These are phyloP conservation scores for Leptopilina boulardi DNA, from an alignment of 1,140 invertebrate genomes.

Conservation along the genomic window DNA sequence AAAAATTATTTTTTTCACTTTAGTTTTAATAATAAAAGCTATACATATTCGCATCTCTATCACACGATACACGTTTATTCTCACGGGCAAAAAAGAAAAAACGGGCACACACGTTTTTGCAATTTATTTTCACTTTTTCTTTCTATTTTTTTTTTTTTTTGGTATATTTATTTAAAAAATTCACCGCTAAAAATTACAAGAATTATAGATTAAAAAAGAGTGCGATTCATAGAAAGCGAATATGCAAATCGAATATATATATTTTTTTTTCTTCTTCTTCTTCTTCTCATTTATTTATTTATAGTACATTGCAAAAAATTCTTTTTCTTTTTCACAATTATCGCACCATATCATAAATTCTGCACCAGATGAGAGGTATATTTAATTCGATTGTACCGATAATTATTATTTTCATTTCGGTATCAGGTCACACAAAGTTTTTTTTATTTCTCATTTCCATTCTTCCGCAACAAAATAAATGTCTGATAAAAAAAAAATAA, in stretches of 20 bases:
- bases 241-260: slow-evolving; percentile 49
- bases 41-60: neutral
- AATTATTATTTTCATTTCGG: neutral
- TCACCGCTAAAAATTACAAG: slow-evolving; percentile 48
- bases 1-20: neutral
- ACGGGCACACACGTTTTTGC: slow-evolving; percentile 15
- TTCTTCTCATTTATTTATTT: neutral
- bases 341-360: neutral
- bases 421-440: slow-evolving; percentile 16
- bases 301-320: neutral
- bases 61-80: slow-evolving; percentile 26
- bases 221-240: slow-evolving; percentile 50
- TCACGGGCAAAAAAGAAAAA: neutral
- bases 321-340: neutral
- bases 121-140: neutral
- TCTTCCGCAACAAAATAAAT: neutral
- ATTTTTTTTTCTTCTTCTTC: too few species aligned
- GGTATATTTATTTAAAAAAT: too few species aligned
- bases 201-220: slow-evolving; percentile 50
- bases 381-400: slow-evolving; percentile 15
- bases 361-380: slow-evolving; percentile 15
- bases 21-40: slow-evolving; percentile 19
- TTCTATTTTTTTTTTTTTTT: too few species aligned
- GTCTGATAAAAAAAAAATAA: neutral
- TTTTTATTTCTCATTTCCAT: neutral